Base-by-base conservation (phyloP, 2,888 invertebrate genomes). In the Eurytoma adleriae region DNA sequence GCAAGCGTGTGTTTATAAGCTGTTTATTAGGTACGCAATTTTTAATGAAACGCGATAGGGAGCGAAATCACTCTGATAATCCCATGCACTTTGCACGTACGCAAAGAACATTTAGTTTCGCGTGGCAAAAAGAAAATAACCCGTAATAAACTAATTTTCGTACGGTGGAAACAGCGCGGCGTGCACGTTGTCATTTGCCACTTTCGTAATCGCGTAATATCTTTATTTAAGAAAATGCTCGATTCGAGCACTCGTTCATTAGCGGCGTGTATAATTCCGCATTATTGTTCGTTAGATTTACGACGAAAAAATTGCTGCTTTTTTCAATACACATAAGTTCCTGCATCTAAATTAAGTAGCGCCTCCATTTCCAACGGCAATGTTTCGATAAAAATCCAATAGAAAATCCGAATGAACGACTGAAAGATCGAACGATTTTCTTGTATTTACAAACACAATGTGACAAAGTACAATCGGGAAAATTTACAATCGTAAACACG, bases 71-170 rank as follows among this genome's bases (percentile, higher is more conserved):
- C 73, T 50, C 30, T 24, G 18, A 64, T 79, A 74, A 73, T 74
- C 68, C 54, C 62, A 59, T 57, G 69, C 14, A 74, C 62, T 68
- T 72, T 72, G 69, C 50, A 54, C 73, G 59, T 70, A 69, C 73
- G 64, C 69, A 68, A 64, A 70, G 40, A 79, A 67, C 67, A 79
- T 71, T 73, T 76, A 48, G 75, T 67, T 76, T 80, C 54, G 66
- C 18, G 62, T 52, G 66, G 75, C 18, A 68, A 84, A 84, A 83
- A 81, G 78, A 72, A 82, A 83, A 83, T 82, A 80, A 84, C 81
- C 80, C 80, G 84, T 86, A 85, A 87, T 85, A 85, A 85, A 86
- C 84, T 85, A 86, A 87, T 88, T 87, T 86, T 84, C 83, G 81
- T 82, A 83, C 83, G 82, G 83, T 40, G 81, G 82, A 84, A 77